Conservation (phyloP, 2,888 invertebrate genomes). For the Celastrina argiolus region DNA sequence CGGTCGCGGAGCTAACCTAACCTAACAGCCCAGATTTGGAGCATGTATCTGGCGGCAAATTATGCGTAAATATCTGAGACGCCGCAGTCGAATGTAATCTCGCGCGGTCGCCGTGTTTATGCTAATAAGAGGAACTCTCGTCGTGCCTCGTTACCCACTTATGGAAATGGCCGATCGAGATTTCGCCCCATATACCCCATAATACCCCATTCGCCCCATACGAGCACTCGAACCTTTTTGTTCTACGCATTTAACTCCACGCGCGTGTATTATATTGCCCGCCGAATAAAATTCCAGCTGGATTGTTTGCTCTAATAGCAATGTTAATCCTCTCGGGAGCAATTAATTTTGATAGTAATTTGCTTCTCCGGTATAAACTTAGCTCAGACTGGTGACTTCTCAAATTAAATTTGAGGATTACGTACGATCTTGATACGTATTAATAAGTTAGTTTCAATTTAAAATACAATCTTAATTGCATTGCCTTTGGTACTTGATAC, state of each 20-base stretch:
- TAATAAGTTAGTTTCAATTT: too few relatives aligned
- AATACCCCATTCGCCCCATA: background rate
- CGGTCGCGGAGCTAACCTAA: too few relatives aligned
- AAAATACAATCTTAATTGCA: too few relatives aligned
- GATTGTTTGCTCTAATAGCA: background rate
- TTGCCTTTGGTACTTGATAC: too few relatives aligned
- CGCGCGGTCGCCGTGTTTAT: slow-evolving; percentile 12
- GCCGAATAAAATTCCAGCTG: background rate
- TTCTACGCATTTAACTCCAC: slow-evolving; percentile 5
- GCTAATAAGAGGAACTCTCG: slow-evolving; percentile 13
- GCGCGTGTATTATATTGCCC: background rate
- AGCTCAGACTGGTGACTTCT: background rate
- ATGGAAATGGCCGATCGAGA: background rate
- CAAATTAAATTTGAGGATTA: background rate
- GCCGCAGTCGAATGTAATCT: slow-evolving; percentile 13
- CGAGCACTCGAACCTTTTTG: slow-evolving; percentile 16
- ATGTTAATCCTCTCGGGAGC: background rate
- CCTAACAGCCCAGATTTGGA: too few relatives aligned
- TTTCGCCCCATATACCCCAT: background rate
- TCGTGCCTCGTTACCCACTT: slow-evolving; percentile 14
- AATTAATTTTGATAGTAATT: background rate
- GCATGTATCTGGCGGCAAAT: slow-evolving; percentile 6
- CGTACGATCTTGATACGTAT: too few relatives aligned
- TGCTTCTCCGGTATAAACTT: background rate
- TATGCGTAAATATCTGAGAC: slow-evolving; percentile 13